Evolutionary conservation across 2,113 vertebrate species (phyloP).

Genomic region (Microcebus murinus): DNA sequence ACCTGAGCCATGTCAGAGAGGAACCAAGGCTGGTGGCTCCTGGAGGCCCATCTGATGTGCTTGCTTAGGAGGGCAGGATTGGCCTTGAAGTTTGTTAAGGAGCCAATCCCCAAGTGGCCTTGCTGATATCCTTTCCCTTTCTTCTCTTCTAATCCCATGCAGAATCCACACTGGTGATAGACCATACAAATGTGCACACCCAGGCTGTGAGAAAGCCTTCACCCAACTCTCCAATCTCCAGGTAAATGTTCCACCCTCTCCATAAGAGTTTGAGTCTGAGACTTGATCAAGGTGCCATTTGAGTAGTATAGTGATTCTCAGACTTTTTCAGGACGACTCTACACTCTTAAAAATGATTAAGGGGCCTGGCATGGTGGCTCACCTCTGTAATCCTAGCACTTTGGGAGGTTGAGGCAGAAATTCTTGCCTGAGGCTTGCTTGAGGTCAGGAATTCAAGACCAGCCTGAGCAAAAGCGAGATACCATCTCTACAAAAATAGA

Average conservation of each 20-base stretch:
- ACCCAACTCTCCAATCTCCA: conserved; percentile 98
- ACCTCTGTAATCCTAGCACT: no score
- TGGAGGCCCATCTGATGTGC: not conserved
- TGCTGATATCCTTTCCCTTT: conserved; percentile 58
- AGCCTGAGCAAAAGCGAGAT: no score
- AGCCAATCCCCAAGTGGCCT: not conserved
- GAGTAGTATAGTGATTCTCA: not conserved
- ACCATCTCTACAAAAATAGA: no score
- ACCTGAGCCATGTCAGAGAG: not conserved
- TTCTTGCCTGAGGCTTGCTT: no score
- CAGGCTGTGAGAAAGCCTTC: conserved; percentile 98
- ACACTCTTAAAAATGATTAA: not conserved
- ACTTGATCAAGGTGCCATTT: not conserved
- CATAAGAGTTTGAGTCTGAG: not conserved
- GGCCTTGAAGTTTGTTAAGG: not conserved
- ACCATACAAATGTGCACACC: conserved; percentile 96
- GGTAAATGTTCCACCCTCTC: conserved; percentile 82
- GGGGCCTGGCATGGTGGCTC: not conserved
- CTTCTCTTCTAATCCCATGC: conserved; percentile 75
- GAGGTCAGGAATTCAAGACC: no score
- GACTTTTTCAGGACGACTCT: not conserved
- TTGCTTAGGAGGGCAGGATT: not conserved
- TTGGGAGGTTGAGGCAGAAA: no score
- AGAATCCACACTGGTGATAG: conserved; percentile 99
- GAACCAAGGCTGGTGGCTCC: not conserved